Evolutionary conservation across 2,797 vertebrate genomes (phyloP), one percentile per base, ranked within the genome.

Genomic region (Cuniculus paca): DNA sequence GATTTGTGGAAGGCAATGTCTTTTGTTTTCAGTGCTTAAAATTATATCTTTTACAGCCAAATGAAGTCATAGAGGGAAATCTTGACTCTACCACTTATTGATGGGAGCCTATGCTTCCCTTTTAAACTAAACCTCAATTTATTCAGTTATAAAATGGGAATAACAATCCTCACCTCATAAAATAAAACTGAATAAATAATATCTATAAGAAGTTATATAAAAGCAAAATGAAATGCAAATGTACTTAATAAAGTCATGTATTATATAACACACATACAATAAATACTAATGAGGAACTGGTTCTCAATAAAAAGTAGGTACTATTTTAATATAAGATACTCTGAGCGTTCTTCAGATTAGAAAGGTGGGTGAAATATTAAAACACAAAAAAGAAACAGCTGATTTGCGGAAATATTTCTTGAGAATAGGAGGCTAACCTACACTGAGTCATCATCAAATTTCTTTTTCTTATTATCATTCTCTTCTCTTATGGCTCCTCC

Each of bases 211-310:
- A 95, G 80, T 36, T 63, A 86, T 34, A 83, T 42, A 77, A 89
- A 93, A 90, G 17, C 2, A 60, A 96, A 90, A 88, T 50, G 56
- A 83, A 84, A 74, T 48, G 36, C 72, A 91, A 65, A 74, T 85
- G 1, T 20, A 28, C 26, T 50, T 45, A 56, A 63, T 75, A 61
- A 84, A 84, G 58, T 24, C 42, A 65, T 24, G 4, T 5, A 20
- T 19, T 42, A 7, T 31, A 79, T 61, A 9, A 92, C 94, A 79
- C 84, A 22, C 12, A 75, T 42, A 19, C 39, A 42, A 74, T 56
- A 91, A 83, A 26, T 45, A 34, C 0, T 52, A 13, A 56, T 31
- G 6, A 48, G 12, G 81, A 42, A 16, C 3, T 80, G 42, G 39
- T 50, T 34, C 68, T 91, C 58, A 45, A 5, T 60, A 22, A 31